phyloP scores from a whole-genome alignment of 2,113 vertebrate genomes.

The Prionailurus viverrinus region DNA sequence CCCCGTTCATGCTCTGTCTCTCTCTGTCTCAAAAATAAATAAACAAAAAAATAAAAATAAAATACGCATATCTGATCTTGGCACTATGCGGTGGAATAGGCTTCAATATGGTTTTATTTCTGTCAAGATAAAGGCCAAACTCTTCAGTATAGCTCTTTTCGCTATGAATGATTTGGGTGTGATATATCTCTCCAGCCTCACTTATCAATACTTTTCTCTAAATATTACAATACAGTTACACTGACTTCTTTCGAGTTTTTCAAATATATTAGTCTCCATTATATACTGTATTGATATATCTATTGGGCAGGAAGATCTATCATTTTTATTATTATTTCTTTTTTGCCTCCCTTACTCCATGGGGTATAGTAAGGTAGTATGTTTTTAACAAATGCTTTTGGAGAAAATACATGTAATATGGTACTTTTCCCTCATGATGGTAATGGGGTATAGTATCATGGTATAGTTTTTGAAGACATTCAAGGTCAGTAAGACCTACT shows the following conservation, averaged over 20 bases:
- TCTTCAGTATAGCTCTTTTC: not conserved
- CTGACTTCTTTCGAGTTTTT: not conserved
- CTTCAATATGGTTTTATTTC: not conserved
- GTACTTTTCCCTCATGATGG: not conserved
- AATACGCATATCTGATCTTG: not conserved
- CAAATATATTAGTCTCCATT: not conserved
- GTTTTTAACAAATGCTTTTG: slow-evolving; percentile 15
- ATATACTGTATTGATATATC: not conserved
- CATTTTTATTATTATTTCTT: not conserved
- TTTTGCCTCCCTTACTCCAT: not conserved
- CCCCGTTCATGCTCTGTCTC: no score
- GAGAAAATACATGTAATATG: not conserved
- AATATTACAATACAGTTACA: not conserved
- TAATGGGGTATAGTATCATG: not conserved
- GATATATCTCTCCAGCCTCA: not conserved
- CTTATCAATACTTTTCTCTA: not conserved
- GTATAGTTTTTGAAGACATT: not conserved
- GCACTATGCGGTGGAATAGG: not conserved
- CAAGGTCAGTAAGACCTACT: slow-evolving; percentile 1
- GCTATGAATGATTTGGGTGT: not conserved
- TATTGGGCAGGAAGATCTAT: not conserved
- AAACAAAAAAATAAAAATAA: not conserved
- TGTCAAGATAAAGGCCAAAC: not conserved
- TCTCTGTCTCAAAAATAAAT: no score
- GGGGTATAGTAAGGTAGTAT: not conserved